phyloP scores from a whole-genome alignment of 2,888 invertebrate species.

The Lochmaea capreae region DNA sequence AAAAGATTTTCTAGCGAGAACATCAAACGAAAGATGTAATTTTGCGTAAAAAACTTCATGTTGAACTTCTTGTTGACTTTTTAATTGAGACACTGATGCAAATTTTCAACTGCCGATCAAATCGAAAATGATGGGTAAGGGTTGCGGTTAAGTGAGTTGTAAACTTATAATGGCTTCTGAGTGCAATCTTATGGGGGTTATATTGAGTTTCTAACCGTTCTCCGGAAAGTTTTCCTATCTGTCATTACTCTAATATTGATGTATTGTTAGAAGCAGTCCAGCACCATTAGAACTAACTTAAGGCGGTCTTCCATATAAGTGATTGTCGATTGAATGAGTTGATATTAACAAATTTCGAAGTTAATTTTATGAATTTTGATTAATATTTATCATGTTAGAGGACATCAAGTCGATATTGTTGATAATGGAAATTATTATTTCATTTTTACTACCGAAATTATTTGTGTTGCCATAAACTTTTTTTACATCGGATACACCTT shows the following conservation, averaged over 20 bases:
- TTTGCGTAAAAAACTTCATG: neutral
- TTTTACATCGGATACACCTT: no score
- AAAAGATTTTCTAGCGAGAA: neutral
- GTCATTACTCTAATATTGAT: constrained; percentile 21
- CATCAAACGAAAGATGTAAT: neutral
- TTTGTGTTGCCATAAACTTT: no score
- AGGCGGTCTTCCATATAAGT: neutral
- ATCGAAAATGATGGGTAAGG: constrained; percentile 25
- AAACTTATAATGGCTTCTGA: constrained; percentile 26
- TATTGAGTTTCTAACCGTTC: constrained; percentile 20
- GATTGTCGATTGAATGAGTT: constrained; percentile 1
- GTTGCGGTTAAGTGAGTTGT: constrained; percentile 19
- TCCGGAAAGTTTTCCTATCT: constrained; percentile 25
- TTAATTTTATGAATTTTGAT: neutral
- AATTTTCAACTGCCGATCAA: constrained; percentile 18
- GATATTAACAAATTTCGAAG: constrained; percentile 5
- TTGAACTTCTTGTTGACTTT: constrained; percentile 8
- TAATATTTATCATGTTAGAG: no score
- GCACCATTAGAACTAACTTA: neutral
- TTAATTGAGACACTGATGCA: constrained; percentile 22
- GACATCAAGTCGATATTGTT: no score
- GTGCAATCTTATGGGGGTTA: constrained; percentile 24
- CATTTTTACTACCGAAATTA: no score
- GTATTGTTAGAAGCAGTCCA: constrained; percentile 17
- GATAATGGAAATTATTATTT: no score